phyloP scores from a whole-genome alignment of 2,888 invertebrate genomes.

The Leucoma salicis region DNA sequence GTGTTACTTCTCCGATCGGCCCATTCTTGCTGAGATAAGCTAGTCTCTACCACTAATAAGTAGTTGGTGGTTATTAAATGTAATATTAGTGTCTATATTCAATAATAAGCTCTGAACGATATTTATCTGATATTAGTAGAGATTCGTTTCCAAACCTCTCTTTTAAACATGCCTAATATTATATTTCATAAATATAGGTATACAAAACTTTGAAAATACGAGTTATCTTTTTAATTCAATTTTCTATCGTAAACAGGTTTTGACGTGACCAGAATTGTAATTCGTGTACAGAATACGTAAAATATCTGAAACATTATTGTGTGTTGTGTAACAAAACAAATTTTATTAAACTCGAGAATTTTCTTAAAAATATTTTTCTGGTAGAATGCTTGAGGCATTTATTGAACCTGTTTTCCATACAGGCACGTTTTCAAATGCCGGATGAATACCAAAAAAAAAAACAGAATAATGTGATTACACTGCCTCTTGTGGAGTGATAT shows the following conservation, averaged over 20 bases:
- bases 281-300: background rate
- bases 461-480: no score
- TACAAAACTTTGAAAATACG: conserved; percentile 4
- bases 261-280: conserved; percentile 6
- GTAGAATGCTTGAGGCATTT: background rate
- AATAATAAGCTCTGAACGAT: no score
- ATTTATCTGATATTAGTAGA: no score
- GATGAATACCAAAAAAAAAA: no score
- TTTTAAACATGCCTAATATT: conserved; percentile 1
- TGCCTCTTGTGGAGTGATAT: no score
- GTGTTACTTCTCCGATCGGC: no score
- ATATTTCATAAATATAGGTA: conserved; percentile 2
- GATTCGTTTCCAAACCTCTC: background rate
- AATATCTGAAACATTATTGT: background rate
- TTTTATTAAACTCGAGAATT: conserved; percentile 1
- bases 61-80: no score
- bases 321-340: background rate
- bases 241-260: conserved; percentile 1
- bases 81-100: no score
- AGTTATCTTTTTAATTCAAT: conserved; percentile 4
- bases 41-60: no score
- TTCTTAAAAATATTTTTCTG: conserved; percentile 1
- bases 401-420: conserved; percentile 2
- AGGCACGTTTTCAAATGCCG: conserved; percentile 4
- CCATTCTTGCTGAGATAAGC: no score